Percentiles rank a stretch among this genome's conserved stretches.
Conservation (phyloP, 2,113 vertebrate genomes). For the Onychostoma macrolepis region DNA sequence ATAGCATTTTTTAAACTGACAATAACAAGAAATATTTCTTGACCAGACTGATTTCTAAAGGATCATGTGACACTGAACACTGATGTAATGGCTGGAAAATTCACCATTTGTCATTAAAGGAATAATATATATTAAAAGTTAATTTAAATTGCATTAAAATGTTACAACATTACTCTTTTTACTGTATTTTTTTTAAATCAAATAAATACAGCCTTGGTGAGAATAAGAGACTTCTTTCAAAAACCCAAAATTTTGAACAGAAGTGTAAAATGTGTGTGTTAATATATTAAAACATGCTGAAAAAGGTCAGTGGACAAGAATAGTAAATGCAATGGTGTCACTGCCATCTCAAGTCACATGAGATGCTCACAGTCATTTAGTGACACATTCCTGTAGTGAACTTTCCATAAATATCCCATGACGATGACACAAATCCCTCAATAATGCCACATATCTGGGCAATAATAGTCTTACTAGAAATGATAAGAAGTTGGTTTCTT, state of each 20-base stretch:
- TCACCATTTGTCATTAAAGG: neutral
- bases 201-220: neutral
- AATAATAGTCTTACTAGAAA: neutral
- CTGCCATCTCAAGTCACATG: neutral
- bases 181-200: neutral
- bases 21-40: neutral
- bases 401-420: neutral
- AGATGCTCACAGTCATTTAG: neutral
- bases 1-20: neutral
- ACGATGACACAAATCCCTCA: conserved; percentile 6
- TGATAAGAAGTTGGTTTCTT: neutral
- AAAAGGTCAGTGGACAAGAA: neutral
- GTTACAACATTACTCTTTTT: neutral
- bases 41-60: neutral
- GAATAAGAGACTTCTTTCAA: neutral
- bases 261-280: neutral
- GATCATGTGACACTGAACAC: neutral
- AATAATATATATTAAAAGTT: neutral
- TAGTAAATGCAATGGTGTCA: neutral
- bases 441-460: neutral
- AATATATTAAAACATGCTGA: neutral
- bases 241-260: neutral
- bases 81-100: neutral
- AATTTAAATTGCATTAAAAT: neutral
- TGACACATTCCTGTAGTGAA: neutral